A percentile compares a stretch with the other conserved stretches of the same genome.
phyloP scores from a whole-genome alignment of 2,797 vertebrate genomes.

The Microctenopoma steveboyesi region DNA sequence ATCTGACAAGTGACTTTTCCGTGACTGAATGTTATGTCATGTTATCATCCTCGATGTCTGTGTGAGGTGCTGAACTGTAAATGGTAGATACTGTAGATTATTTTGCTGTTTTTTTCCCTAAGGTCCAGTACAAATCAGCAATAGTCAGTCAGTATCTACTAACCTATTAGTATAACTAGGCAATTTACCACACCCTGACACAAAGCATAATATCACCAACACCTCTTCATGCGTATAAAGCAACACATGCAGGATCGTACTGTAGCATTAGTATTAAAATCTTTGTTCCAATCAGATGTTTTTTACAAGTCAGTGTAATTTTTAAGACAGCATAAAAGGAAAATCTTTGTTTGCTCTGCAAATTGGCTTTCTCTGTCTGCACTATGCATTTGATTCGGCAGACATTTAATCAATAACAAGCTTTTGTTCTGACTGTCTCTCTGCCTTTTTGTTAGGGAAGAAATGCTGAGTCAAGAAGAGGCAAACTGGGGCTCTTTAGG shows the following conservation, averaged over 20 bases:
- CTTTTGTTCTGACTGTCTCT: constrained; percentile 60
- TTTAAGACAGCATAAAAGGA: constrained; percentile 56
- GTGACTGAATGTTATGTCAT: not conserved
- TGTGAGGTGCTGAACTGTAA: not conserved
- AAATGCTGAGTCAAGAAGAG: constrained; percentile 66
- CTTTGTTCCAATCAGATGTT: constrained; percentile 8
- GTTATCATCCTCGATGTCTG: not conserved
- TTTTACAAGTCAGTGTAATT: constrained; percentile 29
- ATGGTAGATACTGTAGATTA: not conserved
- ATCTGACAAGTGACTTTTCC: not conserved
- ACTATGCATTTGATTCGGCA: constrained; percentile 52
- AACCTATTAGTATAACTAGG: not conserved
- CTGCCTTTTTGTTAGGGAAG: constrained; percentile 45
- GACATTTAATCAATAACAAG: constrained; percentile 57
- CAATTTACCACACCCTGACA: not conserved
- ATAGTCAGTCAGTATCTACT: too few relatives aligned
- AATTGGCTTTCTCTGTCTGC: constrained; percentile 51
- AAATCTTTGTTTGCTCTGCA: constrained; percentile 61
- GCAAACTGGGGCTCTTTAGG: constrained; percentile 47
- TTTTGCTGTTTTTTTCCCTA: too few relatives aligned
- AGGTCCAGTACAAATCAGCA: too few relatives aligned
- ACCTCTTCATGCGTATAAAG: not conserved
- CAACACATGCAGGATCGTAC: not conserved
- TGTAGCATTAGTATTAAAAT: constrained; percentile 10
- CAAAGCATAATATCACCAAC: too few relatives aligned